A percentile compares a stretch with the other conserved stretches of the same genome.
phyloP scores from a whole-genome alignment of 2,797 vertebrate genomes.

The Coregonus suidteri region DNA sequence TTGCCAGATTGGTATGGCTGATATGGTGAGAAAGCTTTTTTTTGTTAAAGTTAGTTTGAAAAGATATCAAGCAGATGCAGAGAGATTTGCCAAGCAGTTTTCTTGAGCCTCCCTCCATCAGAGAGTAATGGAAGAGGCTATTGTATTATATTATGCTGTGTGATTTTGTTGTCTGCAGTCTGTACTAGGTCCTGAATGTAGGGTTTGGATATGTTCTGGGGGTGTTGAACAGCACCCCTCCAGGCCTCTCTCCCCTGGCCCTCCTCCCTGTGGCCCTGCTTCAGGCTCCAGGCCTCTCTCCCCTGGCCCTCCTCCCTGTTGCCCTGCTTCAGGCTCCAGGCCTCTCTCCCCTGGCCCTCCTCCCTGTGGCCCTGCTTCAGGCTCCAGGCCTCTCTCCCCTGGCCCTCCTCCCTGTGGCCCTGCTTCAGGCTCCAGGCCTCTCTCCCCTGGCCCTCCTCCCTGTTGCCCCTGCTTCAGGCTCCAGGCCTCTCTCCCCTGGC shows the following conservation, averaged over 20 bases:
- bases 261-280: constrained; percentile 15
- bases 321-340: constrained; percentile 31
- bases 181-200: constrained; percentile 3
- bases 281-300: constrained; percentile 5
- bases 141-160: constrained; percentile 10
- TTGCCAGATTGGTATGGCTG: background rate
- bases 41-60: background rate
- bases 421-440: background rate
- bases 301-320: constrained; percentile 10
- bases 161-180: constrained; percentile 10
- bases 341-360: background rate
- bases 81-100: background rate
- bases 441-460: background rate
- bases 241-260: constrained; percentile 3
- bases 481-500: too few species aligned
- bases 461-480: too few species aligned
- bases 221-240: background rate
- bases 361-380: too few species aligned
- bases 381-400: constrained; percentile 3
- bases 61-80: constrained; percentile 8
- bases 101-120: constrained; percentile 4
- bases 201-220: background rate
- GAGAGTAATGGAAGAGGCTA: constrained; percentile 23
- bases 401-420: background rate
- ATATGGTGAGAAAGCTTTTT: background rate